A percentile compares a stretch with the other conserved stretches of the same genome.
phyloP scores from a whole-genome alignment of 2,797 vertebrate species.

The Macrochelys suwanniensis region DNA sequence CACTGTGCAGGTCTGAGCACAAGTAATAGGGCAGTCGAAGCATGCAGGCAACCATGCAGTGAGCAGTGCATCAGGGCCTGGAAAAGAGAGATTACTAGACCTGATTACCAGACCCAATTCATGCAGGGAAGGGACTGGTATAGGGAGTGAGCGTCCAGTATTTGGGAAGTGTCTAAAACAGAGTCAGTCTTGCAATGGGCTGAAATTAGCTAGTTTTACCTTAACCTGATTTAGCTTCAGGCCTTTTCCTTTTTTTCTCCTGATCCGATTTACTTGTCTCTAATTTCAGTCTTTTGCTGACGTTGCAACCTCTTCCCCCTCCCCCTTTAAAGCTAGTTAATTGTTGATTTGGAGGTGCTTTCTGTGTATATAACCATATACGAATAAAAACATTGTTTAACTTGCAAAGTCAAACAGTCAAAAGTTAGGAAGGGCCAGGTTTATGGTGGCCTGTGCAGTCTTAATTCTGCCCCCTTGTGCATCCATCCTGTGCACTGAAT shows the following conservation, averaged over 20 bases:
- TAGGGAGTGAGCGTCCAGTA: not conserved
- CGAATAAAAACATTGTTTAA: slow-evolving; percentile 46
- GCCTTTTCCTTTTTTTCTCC: not conserved
- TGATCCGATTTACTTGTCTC: slow-evolving; percentile 12
- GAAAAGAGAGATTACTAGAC: slow-evolving; percentile 9
- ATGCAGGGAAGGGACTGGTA: not conserved
- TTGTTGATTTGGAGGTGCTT: not conserved
- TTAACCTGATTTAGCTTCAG: slow-evolving; percentile 1
- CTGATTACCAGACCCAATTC: not conserved
- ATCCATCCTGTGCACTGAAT: slow-evolving; percentile 4
- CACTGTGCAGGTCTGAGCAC: slow-evolving; percentile 1
- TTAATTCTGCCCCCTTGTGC: not conserved
- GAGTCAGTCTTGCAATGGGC: not conserved
- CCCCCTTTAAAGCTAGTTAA: slow-evolving; percentile 21
- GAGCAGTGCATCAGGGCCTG: not conserved
- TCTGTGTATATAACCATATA: not conserved
- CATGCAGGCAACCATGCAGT: not conserved
- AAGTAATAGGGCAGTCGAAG: not conserved
- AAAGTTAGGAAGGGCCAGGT: slow-evolving; percentile 11
- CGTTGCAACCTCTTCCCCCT: slow-evolving; percentile 2
- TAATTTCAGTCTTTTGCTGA: slow-evolving; percentile 39
- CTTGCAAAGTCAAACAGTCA: slow-evolving; percentile 30
- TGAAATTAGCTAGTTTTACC: not conserved
- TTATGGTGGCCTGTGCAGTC: slow-evolving; percentile 47
- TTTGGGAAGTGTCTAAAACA: not conserved